phyloP scores from a whole-genome alignment of 1,140 invertebrate genomes.

The Formica exsecta region DNA sequence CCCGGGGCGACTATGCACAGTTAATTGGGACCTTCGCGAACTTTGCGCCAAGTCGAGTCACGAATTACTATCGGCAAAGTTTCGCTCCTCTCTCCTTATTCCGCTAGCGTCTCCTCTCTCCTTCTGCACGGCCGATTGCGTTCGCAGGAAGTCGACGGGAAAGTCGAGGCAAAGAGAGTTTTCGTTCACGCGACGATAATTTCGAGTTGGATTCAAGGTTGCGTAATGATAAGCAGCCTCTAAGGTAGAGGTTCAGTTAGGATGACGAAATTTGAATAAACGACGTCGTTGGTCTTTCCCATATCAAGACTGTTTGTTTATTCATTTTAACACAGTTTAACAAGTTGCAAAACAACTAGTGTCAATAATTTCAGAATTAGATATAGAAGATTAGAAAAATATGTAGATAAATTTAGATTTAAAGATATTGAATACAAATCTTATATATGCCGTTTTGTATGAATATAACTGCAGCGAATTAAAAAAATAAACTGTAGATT shows the following conservation, averaged over 20 bases:
- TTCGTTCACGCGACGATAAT: conserved; percentile 72
- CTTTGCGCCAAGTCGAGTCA: conserved; percentile 72
- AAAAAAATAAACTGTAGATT: background rate
- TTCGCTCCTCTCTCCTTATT: conserved; percentile 64
- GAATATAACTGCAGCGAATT: background rate
- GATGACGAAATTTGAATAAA: background rate
- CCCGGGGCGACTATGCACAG: conserved; percentile 69
- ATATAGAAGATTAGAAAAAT: background rate
- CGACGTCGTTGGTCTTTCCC: background rate
- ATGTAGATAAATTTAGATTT: background rate
- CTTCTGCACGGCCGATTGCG: conserved; percentile 64
- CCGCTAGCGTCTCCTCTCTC: conserved; percentile 16
- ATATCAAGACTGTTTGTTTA: background rate
- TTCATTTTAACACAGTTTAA: background rate
- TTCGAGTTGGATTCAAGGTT: conserved; percentile 61
- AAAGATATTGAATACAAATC: background rate
- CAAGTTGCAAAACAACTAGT: background rate
- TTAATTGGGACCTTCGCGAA: conserved; percentile 78
- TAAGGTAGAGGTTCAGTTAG: background rate
- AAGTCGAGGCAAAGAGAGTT: conserved; percentile 64
- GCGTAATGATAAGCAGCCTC: conserved; percentile 38
- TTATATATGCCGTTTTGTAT: background rate
- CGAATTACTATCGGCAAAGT: conserved; percentile 77
- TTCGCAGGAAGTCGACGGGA: conserved; percentile 66
- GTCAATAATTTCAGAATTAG: background rate